phyloP scores from a whole-genome alignment of 1,140 invertebrate species.

The Drosophila arawakana region DNA sequence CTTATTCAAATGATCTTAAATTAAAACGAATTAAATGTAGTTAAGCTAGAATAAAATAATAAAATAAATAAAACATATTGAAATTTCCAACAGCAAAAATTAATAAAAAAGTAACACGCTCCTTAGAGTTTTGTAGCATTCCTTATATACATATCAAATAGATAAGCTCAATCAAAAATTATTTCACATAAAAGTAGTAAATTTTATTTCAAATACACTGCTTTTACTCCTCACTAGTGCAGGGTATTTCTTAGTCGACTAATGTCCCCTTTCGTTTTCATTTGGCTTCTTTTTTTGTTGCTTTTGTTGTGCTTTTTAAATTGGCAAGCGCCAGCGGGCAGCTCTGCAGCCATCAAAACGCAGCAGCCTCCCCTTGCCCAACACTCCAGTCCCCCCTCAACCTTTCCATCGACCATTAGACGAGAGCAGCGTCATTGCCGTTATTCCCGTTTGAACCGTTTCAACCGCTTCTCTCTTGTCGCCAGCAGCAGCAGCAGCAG shows the following conservation, averaged over 20 bases:
- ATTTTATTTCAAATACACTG: too few relatives aligned
- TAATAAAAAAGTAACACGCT: too few relatives aligned
- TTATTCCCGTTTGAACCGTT: not conserved
- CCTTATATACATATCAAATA: too few relatives aligned
- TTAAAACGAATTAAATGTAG: too few relatives aligned
- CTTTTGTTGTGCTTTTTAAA: constrained; percentile 71
- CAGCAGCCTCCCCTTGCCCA: not conserved
- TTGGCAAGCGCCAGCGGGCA: constrained; percentile 80
- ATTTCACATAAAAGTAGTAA: too few relatives aligned
- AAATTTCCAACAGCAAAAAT: too few relatives aligned
- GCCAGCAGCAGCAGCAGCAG: constrained; percentile 1
- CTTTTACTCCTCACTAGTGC: too few relatives aligned
- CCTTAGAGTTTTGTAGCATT: too few relatives aligned
- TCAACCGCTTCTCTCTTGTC: not conserved
- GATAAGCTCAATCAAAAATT: too few relatives aligned
- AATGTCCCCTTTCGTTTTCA: not conserved
- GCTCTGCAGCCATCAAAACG: constrained; percentile 63
- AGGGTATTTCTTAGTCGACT: constrained; percentile 3
- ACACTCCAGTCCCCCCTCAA: not conserved
- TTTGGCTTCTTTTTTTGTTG: constrained; percentile 13
- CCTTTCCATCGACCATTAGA: constrained; percentile 12
- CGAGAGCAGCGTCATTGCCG: not conserved
- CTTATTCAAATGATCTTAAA: too few relatives aligned
- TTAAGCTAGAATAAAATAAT: too few relatives aligned
- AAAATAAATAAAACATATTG: too few relatives aligned